These are phyloP conservation scores for Vanacampus margaritifer DNA, from an alignment of 2,113 vertebrate species.

Conservation along the genomic window DNA sequence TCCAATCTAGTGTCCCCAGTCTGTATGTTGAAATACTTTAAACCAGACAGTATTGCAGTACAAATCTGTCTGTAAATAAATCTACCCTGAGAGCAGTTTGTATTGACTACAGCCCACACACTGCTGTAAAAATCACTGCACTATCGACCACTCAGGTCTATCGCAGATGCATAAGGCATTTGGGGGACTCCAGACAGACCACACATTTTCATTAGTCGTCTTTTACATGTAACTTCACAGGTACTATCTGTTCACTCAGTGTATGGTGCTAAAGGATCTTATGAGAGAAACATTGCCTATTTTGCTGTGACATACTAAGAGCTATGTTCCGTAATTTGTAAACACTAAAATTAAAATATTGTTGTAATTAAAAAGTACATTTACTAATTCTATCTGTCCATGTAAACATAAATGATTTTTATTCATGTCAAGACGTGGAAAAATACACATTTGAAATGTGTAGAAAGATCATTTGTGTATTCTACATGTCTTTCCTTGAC, in stretches of 20 bases:
- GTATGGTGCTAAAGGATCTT: background rate
- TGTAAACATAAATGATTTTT: background rate
- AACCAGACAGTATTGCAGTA: background rate
- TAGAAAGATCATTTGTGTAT: background rate
- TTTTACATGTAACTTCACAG: conserved; percentile 2
- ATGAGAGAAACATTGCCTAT: background rate
- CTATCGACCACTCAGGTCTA: conserved; percentile 16
- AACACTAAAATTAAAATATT: background rate
- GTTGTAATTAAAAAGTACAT: background rate
- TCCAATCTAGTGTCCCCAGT: background rate
- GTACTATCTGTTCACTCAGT: background rate
- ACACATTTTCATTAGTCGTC: conserved; percentile 4
- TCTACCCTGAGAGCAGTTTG: conserved; percentile 5
- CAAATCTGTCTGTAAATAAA: background rate
- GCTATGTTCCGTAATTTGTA: background rate
- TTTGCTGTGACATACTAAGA: background rate
- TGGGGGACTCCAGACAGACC: conserved; percentile 1
- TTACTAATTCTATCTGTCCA: background rate
- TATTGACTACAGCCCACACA: conserved; percentile 13
- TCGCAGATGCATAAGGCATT: conserved; percentile 11
- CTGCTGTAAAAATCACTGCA: conserved; percentile 26
- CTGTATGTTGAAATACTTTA: background rate
- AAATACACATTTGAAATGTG: background rate
- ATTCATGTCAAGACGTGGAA: background rate
- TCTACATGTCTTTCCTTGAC: conserved; percentile 15